These are phyloP conservation scores for Melanotaenia duboulayi DNA, from an alignment of 2,113 vertebrate species.

Conservation along the genomic window DNA sequence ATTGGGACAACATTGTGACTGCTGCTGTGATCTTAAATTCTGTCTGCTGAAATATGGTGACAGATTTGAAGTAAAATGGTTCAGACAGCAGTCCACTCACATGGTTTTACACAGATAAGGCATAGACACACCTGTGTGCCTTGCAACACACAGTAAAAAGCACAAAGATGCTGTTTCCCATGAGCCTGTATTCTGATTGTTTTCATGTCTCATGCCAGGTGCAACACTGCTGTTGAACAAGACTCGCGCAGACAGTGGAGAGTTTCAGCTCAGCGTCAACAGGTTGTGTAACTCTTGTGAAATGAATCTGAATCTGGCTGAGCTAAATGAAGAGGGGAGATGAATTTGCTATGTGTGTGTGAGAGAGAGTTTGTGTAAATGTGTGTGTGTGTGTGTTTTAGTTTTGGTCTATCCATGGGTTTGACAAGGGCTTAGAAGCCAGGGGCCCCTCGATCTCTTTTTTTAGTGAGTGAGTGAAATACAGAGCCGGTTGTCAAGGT, in stretches of 20 bases:
- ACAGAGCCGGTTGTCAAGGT: slow-evolving; percentile 69
- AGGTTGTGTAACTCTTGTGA: slow-evolving; percentile 47
- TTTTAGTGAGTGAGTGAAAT: slow-evolving; percentile 66
- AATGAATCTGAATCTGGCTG: slow-evolving; percentile 14
- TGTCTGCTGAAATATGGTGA: slow-evolving; percentile 49
- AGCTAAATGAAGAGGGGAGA: slow-evolving; percentile 43
- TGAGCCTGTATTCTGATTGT: slow-evolving; percentile 41
- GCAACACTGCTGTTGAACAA: slow-evolving; percentile 1
- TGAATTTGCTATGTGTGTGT: slow-evolving; percentile 49
- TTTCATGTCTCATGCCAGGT: slow-evolving; percentile 40
- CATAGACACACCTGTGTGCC: slow-evolving; percentile 56
- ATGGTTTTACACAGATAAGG: slow-evolving; percentile 31
- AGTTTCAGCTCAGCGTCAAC: slow-evolving; percentile 40
- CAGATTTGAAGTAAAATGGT: slow-evolving; percentile 45
- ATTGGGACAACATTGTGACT: slow-evolving; percentile 20
- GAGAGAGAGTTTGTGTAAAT: slow-evolving; percentile 28
- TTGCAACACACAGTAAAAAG: slow-evolving; percentile 10
- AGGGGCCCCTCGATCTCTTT: slow-evolving; percentile 61
- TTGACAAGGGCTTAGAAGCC: slow-evolving; percentile 66
- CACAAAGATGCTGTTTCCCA: slow-evolving; percentile 37
- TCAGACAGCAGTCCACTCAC: background rate
- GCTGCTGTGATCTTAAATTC: slow-evolving; percentile 40
- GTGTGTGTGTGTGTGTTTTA: slow-evolving; percentile 13
- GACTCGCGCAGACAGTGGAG: slow-evolving; percentile 5
- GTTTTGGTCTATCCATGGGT: slow-evolving; percentile 28